Evolutionary conservation across 2,113 vertebrate species (phyloP).

Genomic region (Empidonax alnorum): DNA sequence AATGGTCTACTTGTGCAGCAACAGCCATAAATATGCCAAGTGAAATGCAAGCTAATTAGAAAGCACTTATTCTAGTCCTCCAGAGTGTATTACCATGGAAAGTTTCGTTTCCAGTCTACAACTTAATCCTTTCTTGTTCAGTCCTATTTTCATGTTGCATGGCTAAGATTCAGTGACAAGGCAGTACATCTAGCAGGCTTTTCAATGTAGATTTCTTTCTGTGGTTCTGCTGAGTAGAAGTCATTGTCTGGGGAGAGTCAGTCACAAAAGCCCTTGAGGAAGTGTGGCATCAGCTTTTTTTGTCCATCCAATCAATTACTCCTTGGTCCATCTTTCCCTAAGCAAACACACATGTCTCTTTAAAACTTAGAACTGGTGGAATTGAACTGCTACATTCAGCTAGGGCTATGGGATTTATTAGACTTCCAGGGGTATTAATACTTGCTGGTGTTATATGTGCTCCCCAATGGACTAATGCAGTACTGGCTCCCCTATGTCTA

Average conservation of each 20-base stretch:
- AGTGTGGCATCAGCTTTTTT: background rate
- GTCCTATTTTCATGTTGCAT: background rate
- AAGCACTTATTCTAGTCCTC: constrained; percentile 27
- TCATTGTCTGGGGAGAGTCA: background rate
- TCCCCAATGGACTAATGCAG: background rate
- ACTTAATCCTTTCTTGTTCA: background rate
- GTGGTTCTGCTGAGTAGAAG: background rate
- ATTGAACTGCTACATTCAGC: background rate
- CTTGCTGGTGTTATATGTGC: background rate
- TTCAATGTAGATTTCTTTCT: background rate
- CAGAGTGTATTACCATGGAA: background rate
- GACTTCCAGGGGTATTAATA: background rate
- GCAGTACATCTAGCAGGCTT: background rate
- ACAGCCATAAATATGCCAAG: constrained; percentile 30
- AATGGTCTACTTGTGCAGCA: background rate
- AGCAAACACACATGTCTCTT: background rate
- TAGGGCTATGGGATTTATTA: background rate
- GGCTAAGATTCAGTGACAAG: background rate
- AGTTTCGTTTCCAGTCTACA: constrained; percentile 8
- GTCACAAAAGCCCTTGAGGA: background rate
- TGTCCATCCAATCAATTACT: background rate
- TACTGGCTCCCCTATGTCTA: background rate
- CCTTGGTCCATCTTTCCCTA: background rate
- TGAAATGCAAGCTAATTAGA: constrained; percentile 45
- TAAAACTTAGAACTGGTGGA: background rate